A percentile compares a stretch with the other conserved stretches of the same genome.
Conservation (phyloP, 2,113 vertebrate species). For the Pollachius pollachius region DNA sequence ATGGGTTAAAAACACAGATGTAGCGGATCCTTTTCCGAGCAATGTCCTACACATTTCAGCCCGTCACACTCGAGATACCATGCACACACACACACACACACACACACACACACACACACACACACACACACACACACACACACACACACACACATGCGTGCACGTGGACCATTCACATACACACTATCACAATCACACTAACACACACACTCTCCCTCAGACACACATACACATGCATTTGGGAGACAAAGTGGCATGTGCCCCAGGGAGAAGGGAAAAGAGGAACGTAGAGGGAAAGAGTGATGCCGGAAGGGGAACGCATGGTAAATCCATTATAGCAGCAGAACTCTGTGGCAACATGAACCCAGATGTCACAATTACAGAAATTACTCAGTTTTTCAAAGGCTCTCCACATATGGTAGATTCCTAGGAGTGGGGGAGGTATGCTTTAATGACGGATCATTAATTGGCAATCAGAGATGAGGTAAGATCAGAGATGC, state of each 20-base stretch:
- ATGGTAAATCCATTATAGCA: constrained; percentile 51
- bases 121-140: not conserved
- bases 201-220: not conserved
- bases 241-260: constrained; percentile 13
- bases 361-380: constrained; percentile 63
- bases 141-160: no score
- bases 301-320: constrained; percentile 18
- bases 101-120: not conserved
- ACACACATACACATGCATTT: constrained; percentile 16
- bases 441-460: no score
- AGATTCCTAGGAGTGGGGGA: constrained; percentile 15
- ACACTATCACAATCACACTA: not conserved
- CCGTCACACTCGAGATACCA: not conserved
- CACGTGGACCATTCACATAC: no score
- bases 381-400: constrained; percentile 46
- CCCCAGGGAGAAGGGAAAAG: not conserved
- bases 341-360: constrained; percentile 35
- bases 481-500: no score
- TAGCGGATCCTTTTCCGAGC: constrained; percentile 13
- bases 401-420: constrained; percentile 52
- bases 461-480: no score
- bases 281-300: constrained; percentile 16
- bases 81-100: not conserved
- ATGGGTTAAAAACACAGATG: constrained; percentile 36
- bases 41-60: constrained; percentile 31